A percentile compares a stretch with the other conserved stretches of the same genome.
Conservation (phyloP, 2,797 vertebrate genomes). For the Sebastes matsubarae region DNA sequence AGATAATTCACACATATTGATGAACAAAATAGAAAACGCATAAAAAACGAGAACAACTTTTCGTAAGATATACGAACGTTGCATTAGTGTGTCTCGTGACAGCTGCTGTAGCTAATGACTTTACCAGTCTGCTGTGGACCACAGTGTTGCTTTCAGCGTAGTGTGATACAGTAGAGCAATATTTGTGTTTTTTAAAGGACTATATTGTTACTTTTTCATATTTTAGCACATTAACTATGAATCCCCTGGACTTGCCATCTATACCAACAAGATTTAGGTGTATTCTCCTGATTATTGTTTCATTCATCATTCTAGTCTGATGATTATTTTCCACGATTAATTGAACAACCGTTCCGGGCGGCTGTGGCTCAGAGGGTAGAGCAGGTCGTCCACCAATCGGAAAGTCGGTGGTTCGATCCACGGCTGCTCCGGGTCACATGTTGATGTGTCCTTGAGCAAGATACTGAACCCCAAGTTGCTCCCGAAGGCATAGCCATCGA, state of each 20-base stretch:
- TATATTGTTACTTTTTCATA: background rate
- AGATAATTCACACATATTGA: conserved; percentile 48
- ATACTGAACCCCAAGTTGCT: too few relatives aligned
- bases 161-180: conserved; percentile 5
- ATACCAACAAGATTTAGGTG: background rate
- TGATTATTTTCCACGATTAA: background rate
- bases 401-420: too few relatives aligned
- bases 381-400: too few relatives aligned
- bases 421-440: too few relatives aligned
- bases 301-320: background rate
- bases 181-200: conserved; percentile 21
- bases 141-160: conserved; percentile 19
- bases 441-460: too few relatives aligned
- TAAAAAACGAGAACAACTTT: too few relatives aligned
- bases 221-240: background rate
- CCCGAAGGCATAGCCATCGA: too few relatives aligned
- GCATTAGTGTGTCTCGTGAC: conserved; percentile 54
- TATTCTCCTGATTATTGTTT: background rate
- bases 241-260: background rate
- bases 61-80: too few relatives aligned
- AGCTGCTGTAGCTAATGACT: conserved; percentile 63
- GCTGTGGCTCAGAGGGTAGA: too few relatives aligned
- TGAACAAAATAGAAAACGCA: too few relatives aligned
- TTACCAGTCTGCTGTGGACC: conserved; percentile 49
- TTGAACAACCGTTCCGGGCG: background rate